These are phyloP conservation scores for Pemphredon lugubris DNA, from an alignment of 2,888 invertebrate species.

Conservation along the genomic window DNA sequence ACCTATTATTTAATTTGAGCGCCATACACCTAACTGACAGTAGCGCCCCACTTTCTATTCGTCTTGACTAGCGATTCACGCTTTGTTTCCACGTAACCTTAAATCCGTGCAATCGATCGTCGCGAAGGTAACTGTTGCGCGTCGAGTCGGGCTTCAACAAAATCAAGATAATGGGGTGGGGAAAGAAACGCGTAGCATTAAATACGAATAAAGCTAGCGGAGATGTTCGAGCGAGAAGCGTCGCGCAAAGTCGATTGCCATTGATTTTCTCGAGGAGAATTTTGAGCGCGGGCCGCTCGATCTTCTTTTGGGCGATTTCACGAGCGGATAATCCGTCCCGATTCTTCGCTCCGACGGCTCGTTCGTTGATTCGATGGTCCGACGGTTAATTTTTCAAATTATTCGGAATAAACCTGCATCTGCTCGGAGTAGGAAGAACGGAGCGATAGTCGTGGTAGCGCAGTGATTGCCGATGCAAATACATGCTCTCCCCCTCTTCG, in stretches of 20 bases:
- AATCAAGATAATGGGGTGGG: constrained; percentile 7
- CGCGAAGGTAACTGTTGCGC: constrained; percentile 2
- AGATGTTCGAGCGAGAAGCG: too few species aligned
- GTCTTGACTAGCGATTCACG: not conserved
- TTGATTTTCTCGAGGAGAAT: not conserved
- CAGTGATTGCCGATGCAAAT: constrained; percentile 79
- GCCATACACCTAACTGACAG: too few species aligned
- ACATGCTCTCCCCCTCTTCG: constrained; percentile 65
- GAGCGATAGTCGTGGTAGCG: constrained; percentile 70
- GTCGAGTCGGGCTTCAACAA: constrained; percentile 2
- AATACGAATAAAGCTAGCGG: not conserved
- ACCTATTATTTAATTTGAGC: too few species aligned
- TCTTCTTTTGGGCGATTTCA: too few species aligned
- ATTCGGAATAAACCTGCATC: constrained; percentile 67
- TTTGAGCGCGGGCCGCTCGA: too few species aligned
- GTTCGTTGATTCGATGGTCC: constrained; percentile 25
- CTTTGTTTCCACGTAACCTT: constrained; percentile 2
- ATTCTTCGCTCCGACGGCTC: constrained; percentile 13
- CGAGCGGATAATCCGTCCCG: too few species aligned
- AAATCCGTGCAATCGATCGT: constrained; percentile 12
- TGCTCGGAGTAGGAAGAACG: constrained; percentile 64
- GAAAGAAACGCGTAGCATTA: not conserved
- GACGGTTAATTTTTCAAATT: constrained; percentile 68
- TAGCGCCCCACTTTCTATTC: too few species aligned
- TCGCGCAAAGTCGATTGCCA: too few species aligned